A percentile compares a stretch with the other conserved stretches of the same genome.
Conservation (phyloP, 2,888 invertebrate genomes). For the Caenorhabditis japonica region DNA sequence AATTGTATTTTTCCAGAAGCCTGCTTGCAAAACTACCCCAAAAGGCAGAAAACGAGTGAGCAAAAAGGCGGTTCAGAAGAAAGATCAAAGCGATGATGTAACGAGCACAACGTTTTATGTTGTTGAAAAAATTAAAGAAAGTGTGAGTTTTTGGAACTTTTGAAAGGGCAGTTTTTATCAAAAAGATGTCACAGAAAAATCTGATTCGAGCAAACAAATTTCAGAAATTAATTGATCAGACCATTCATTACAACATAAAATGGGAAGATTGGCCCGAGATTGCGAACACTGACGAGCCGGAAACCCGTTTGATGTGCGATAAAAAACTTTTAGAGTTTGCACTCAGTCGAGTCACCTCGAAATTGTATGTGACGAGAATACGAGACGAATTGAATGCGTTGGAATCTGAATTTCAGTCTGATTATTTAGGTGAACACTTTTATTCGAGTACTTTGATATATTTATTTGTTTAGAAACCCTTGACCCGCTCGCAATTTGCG, state of each 20-base stretch:
- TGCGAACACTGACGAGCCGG: not conserved
- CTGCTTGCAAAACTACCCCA: not conserved
- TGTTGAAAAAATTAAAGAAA: not conserved
- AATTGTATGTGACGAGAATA: not conserved
- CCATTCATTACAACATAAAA: not conserved
- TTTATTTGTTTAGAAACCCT: not conserved
- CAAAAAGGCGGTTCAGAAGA: not conserved
- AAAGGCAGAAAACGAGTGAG: not conserved
- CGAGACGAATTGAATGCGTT: no score
- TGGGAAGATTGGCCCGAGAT: not conserved
- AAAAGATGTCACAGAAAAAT: no score
- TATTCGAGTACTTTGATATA: no score
- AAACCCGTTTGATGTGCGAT: not conserved
- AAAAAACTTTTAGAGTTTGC: slow-evolving; percentile 2
- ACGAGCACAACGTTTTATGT: not conserved
- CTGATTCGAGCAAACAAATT: no score
- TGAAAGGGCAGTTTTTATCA: no score
- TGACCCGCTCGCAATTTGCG: slow-evolving; percentile 1
- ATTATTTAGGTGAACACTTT: no score
- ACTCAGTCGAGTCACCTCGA: not conserved
- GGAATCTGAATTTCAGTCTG: no score
- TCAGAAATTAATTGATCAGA: not conserved
- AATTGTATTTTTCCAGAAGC: not conserved
- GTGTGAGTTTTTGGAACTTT: slow-evolving; percentile 1
- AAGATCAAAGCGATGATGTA: not conserved